Conservation (phyloP, 2,888 invertebrate genomes). For the Apodemia duryi region DNA sequence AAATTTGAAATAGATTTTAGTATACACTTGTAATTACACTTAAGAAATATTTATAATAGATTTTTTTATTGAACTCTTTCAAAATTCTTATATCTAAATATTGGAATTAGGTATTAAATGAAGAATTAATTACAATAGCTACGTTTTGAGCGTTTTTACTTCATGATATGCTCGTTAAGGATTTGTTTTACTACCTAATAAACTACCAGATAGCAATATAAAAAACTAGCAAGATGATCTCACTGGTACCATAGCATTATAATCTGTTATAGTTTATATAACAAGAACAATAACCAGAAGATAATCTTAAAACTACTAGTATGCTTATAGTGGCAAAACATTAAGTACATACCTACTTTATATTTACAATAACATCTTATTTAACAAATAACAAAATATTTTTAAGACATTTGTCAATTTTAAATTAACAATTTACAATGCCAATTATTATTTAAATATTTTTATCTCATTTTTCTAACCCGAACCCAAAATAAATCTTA, state of each 20-base stretch:
- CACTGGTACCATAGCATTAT: constrained; percentile 5
- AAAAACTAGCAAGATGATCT: neutral
- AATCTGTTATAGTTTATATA: neutral
- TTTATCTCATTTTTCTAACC: constrained; percentile 24
- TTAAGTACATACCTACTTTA: constrained; percentile 28
- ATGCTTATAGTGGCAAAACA: constrained; percentile 20
- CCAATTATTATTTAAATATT: constrained; percentile 29
- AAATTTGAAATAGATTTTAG: constrained; percentile 17
- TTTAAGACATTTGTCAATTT: constrained; percentile 33
- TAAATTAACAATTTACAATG: constrained; percentile 30
- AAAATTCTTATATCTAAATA: constrained; percentile 30
- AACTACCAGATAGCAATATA: constrained; percentile 8
- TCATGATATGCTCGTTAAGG: constrained; percentile 55
- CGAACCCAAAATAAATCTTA: constrained; percentile 25
- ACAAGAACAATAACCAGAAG: neutral
- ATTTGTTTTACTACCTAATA: constrained; percentile 33
- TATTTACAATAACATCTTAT: constrained; percentile 54
- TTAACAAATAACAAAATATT: constrained; percentile 63
- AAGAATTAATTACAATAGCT: constrained; percentile 42
- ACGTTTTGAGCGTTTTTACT: constrained; percentile 56
- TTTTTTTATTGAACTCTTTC: constrained; percentile 19
- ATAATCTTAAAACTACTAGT: constrained; percentile 1
- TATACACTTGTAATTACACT: constrained; percentile 20
- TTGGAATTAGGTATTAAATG: constrained; percentile 30
- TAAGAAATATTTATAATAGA: constrained; percentile 12